Conservation (phyloP, 2,113 vertebrate genomes). For the Tachysurus vachellii region DNA sequence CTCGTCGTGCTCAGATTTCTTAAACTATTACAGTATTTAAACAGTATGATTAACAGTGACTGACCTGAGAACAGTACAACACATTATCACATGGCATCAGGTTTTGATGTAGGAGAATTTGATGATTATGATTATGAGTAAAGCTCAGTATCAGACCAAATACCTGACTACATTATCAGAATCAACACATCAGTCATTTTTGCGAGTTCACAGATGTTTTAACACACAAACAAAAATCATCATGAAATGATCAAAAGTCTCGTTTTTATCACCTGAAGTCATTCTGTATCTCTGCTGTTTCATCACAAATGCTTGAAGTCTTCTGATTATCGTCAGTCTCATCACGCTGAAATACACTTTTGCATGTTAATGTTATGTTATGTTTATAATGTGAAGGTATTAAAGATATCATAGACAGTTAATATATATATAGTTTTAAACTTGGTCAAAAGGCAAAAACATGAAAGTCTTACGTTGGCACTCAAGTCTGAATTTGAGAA, state of each 20-base stretch:
- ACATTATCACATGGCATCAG: neutral
- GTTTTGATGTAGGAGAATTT: neutral
- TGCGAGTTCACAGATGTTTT: neutral
- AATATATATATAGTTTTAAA: neutral
- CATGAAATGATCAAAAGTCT: neutral
- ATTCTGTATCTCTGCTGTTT: neutral
- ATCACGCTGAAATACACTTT: constrained; percentile 36
- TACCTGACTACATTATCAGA: neutral
- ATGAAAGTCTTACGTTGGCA: constrained; percentile 58
- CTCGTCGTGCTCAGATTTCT: neutral
- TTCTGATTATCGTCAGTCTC: neutral
- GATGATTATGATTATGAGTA: neutral
- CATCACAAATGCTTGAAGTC: neutral
- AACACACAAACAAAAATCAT: neutral
- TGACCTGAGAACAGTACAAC: too few relatives aligned
- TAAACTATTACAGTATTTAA: neutral
- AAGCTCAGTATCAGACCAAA: neutral
- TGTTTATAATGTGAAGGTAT: neutral
- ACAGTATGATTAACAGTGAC: neutral
- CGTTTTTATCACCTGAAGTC: constrained; percentile 3
- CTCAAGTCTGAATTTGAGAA: neutral
- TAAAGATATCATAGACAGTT: neutral
- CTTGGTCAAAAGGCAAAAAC: neutral
- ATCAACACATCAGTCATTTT: neutral
- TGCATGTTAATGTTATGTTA: too few relatives aligned